These are phyloP conservation scores for Cossypha dichroa DNA, from an alignment of 2,797 vertebrate genomes.

Conservation along the genomic window DNA sequence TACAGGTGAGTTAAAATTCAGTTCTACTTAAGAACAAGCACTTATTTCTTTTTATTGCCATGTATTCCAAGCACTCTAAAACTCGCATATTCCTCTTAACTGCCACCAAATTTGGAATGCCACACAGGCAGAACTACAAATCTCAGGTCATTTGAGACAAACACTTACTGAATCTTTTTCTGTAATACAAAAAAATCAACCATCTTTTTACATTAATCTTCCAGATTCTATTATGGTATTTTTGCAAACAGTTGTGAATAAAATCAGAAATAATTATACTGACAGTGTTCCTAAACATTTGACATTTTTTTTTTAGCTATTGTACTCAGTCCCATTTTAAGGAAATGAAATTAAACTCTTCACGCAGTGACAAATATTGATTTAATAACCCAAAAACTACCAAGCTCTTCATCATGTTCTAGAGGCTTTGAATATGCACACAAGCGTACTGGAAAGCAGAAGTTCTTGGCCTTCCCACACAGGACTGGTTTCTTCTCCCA, in stretches of 20 bases:
- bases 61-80: neutral
- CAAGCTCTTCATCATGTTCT: neutral
- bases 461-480: neutral
- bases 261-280: neutral
- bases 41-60: neutral
- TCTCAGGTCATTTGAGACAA: neutral
- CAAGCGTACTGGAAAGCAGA: neutral
- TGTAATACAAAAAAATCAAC: neutral
- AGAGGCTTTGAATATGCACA: neutral
- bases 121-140: neutral
- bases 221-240: neutral
- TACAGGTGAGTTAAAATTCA: neutral
- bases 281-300: neutral
- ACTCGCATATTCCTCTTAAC: neutral
- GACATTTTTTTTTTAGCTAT: neutral
- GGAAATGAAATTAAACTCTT: neutral
- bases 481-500: neutral
- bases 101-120: neutral
- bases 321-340: neutral
- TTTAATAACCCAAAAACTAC: neutral
- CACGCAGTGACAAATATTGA: neutral
- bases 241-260: neutral
- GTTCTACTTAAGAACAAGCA: neutral
- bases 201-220: neutral
- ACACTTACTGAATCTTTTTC: neutral